Evolutionary conservation across 2,888 invertebrate species (phyloP).

Genomic region (Seira musarum): DNA sequence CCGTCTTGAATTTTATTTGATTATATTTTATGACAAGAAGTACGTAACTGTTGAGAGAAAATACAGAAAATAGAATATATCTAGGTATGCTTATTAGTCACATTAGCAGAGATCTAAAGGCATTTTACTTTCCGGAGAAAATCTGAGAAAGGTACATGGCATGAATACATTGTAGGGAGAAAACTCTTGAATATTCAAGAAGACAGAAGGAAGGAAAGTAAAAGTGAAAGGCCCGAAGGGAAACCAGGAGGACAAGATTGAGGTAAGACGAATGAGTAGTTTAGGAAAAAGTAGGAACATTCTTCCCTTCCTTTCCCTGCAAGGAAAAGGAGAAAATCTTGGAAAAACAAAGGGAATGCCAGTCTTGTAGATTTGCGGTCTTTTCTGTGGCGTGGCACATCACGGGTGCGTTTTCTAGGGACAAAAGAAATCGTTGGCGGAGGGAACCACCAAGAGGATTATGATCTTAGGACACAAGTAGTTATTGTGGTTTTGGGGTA

Average conservation of each 20-base stretch:
- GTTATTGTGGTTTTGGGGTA: constrained; percentile 1
- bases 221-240: constrained; percentile 35
- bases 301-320: not conserved
- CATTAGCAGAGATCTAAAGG: not conserved
- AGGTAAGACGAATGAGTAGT: constrained; percentile 21
- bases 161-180: not conserved
- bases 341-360: constrained; percentile 1
- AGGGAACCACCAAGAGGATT: constrained; percentile 12
- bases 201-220: not conserved
- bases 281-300: not conserved
- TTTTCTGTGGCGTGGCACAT: constrained; percentile 13
- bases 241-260: constrained; percentile 8
- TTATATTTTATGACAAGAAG: too few relatives aligned
- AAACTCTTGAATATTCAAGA: constrained; percentile 4
- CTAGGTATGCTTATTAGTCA: too few relatives aligned
- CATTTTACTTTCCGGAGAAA: not conserved
- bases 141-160: not conserved
- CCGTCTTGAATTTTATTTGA: too few relatives aligned
- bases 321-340: constrained; percentile 15
- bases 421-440: not conserved
- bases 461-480: not conserved
- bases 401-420: constrained; percentile 8
- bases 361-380: constrained; percentile 15
- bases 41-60: too few relatives aligned
- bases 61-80: too few relatives aligned